Percentiles rank a stretch among this genome's conserved stretches.
Evolutionary conservation across 2,797 vertebrate genomes (phyloP).

Genomic region (Lerista edwardsae): DNA sequence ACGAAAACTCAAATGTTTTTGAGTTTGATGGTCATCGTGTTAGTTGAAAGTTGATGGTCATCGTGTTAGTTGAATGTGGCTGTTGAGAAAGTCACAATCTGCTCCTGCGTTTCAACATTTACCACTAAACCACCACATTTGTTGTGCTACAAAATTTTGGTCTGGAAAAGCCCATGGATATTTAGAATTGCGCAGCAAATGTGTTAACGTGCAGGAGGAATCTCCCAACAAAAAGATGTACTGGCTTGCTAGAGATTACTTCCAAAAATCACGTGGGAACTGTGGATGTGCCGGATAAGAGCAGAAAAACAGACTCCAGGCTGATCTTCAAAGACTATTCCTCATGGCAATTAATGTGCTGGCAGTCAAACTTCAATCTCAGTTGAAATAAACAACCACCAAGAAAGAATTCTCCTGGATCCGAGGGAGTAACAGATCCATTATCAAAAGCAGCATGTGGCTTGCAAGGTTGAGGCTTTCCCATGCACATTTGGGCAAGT

Average conservation of each 20-base stretch:
- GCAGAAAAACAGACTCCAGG: constrained; percentile 50
- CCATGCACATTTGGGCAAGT: not conserved
- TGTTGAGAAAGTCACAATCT: no score
- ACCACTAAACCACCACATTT: not conserved
- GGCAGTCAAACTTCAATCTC: constrained; percentile 62
- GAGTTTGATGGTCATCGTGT: no score
- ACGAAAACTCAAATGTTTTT: no score
- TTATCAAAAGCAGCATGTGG: constrained; percentile 12
- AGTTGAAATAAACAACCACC: constrained; percentile 60
- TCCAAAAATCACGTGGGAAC: constrained; percentile 12
- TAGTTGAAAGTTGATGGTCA: no score
- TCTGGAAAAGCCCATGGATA: not conserved
- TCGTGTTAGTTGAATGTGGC: no score
- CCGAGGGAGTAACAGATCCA: constrained; percentile 52
- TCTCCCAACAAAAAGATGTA: constrained; percentile 28
- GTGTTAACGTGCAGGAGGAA: not conserved
- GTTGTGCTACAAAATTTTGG: not conserved
- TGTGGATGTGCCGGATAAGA: constrained; percentile 6
- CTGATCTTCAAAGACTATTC: constrained; percentile 43
- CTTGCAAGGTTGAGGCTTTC: not conserved
- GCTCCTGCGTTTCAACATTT: no score
- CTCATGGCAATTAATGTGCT: constrained; percentile 61
- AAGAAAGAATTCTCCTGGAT: constrained; percentile 27
- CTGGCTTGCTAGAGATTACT: not conserved
- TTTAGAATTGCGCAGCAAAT: not conserved